Evolutionary conservation across 2,797 vertebrate genomes (phyloP).

Genomic region (Siniperca scherzeri): DNA sequence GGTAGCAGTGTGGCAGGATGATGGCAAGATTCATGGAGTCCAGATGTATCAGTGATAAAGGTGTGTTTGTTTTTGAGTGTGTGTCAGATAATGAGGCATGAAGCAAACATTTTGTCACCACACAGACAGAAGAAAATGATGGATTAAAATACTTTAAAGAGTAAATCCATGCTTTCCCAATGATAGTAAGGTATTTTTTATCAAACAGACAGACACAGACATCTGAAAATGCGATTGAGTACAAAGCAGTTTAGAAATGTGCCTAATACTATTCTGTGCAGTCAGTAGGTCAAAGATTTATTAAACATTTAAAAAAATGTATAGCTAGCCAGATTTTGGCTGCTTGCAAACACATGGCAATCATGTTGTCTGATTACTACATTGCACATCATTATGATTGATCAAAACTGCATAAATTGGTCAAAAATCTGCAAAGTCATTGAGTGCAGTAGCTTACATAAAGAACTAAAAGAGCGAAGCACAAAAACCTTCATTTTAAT

Average conservation of each 20-base stretch:
- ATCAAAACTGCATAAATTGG: not conserved
- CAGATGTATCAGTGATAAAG: conserved; percentile 10
- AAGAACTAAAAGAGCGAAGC: not conserved
- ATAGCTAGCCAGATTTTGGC: not conserved
- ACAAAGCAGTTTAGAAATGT: not conserved
- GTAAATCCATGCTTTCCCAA: not conserved
- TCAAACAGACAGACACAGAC: too few relatives aligned
- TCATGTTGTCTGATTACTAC: not conserved
- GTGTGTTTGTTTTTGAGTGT: conserved; percentile 13
- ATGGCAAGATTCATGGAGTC: conserved; percentile 24
- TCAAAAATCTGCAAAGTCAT: not conserved
- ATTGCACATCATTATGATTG: not conserved
- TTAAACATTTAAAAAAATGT: not conserved
- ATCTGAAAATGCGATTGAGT: not conserved
- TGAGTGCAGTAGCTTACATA: not conserved
- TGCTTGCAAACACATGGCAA: not conserved
- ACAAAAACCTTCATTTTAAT: not conserved
- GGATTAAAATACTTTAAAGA: not conserved
- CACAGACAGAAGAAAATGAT: not conserved
- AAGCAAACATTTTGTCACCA: not conserved
- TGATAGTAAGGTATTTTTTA: not conserved
- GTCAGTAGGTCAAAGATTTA: not conserved
- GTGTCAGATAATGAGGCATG: conserved; percentile 2
- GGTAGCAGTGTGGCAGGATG: conserved; percentile 11
- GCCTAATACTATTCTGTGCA: not conserved